Percentiles rank a stretch among this genome's conserved stretches.
Conservation (phyloP, 2,888 invertebrate genomes). For the Plusia festucae region DNA sequence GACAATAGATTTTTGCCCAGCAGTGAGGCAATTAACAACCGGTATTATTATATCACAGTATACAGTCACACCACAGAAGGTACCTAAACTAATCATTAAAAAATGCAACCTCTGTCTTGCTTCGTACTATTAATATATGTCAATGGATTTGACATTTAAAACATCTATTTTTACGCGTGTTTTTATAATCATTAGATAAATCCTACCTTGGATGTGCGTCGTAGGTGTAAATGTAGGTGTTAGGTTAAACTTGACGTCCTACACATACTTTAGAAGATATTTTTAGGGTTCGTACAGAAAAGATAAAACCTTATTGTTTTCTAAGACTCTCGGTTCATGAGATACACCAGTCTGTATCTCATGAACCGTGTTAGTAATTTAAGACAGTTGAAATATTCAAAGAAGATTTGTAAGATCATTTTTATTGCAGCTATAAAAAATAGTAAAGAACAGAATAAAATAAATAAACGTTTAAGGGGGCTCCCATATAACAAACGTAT, state of each 20-base stretch:
- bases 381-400: too few species aligned
- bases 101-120: background rate
- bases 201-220: constrained; percentile 3
- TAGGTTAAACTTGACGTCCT: constrained; percentile 25
- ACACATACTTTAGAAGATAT: constrained; percentile 11
- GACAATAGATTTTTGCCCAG: background rate
- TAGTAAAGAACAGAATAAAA: too few species aligned
- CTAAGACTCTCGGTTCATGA: too few species aligned
- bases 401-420: too few species aligned
- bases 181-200: constrained; percentile 52
- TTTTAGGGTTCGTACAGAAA: too few species aligned
- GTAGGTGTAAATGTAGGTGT: constrained; percentile 28
- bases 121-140: background rate
- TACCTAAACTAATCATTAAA: background rate
- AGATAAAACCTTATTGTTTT: too few species aligned
- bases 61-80: background rate
- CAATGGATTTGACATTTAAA: constrained; percentile 40
- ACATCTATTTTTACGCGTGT: constrained; percentile 40
- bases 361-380: too few species aligned
- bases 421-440: too few species aligned
- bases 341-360: too few species aligned
- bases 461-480: too few species aligned
- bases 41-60: background rate
- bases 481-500: too few species aligned
- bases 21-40: background rate